Base-by-base conservation (phyloP, 2,888 invertebrate species). In the Deilephila porcellus region DNA sequence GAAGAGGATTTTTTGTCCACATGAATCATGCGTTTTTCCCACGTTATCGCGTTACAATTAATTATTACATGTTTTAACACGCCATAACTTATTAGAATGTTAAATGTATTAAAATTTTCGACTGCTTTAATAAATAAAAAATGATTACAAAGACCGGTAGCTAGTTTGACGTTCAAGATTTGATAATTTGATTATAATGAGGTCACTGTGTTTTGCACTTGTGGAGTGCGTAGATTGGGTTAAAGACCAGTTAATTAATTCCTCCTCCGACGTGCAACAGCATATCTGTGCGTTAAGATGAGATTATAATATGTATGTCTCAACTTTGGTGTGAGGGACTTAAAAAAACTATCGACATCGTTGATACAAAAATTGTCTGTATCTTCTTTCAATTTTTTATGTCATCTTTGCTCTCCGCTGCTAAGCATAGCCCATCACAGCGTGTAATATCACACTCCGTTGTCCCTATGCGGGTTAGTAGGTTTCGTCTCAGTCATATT, bases 231-330 rank as follows among this genome's bases (percentile, higher is more conserved):
- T 45, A 67, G 20, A 20, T 20, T 67, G 45, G 45, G 64, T 67
- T 45, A n/a, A 67, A 14, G 64, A 14, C 64, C 64, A 45, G 45
- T 45, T 52, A 45, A 67, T 67, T 14, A 45, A 67, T 45, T 67
- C 45, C 45, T 67, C 45, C 64, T n/a, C 1, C 20, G 14, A 45
- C 25, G 7, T 25, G 4, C n/a, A 60, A 29, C 29, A 45, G 29
- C 4, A 34, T 67, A 14, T 45, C n/a, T 67, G 20, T 20, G 6
- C 20, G 25, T 25, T 52, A 67, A 20, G 45, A 56, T n/a, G 5
- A 14, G 56, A 56, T 56, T 56, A 7, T 56, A n/a, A 7, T 56
- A n/a, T 17, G 4, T 45, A 11, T 4, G 6, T n/a, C n/a, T 56
- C 56, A 53, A 6, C 7, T 56, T 19, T 17, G 7, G 14, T 14